phyloP scores from a whole-genome alignment of 2,888 invertebrate species.

The Antheraea assamensis region DNA sequence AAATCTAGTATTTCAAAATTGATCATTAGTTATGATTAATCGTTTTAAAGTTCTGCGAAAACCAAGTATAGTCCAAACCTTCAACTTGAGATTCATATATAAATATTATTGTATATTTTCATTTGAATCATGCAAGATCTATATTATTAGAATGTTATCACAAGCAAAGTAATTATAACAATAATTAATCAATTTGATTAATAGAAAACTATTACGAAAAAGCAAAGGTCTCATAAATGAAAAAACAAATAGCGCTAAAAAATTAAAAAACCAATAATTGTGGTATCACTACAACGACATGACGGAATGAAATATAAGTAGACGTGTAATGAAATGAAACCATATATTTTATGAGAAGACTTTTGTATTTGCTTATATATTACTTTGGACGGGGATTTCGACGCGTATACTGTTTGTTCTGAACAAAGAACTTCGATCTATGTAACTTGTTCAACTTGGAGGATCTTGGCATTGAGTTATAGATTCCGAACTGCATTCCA shows the following conservation, averaged over 20 bases:
- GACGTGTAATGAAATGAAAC: constrained; percentile 9
- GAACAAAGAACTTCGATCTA: constrained; percentile 60
- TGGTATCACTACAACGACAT: not conserved
- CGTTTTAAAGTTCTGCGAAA: no score
- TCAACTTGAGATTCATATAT: no score
- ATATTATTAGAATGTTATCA: no score
- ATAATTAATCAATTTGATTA: not conserved
- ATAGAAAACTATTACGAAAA: not conserved
- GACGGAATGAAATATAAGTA: not conserved
- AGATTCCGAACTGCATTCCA: constrained; percentile 76
- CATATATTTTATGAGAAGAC: constrained; percentile 17
- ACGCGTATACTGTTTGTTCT: constrained; percentile 60
- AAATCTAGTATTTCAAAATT: no score
- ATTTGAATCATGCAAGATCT: no score
- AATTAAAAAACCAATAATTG: not conserved
- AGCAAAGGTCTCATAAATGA: not conserved
- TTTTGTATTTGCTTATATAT: constrained; percentile 65
- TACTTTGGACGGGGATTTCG: constrained; percentile 63
- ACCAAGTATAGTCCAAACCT: no score
- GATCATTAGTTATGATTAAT: no score
- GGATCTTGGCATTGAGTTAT: constrained; percentile 80
- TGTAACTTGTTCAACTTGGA: constrained; percentile 68
- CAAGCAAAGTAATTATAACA: not conserved
- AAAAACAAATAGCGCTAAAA: not conserved
- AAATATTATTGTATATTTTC: no score